Base-by-base conservation (phyloP, 2,888 invertebrate genomes). In the Caenorhabditis parvicauda region DNA sequence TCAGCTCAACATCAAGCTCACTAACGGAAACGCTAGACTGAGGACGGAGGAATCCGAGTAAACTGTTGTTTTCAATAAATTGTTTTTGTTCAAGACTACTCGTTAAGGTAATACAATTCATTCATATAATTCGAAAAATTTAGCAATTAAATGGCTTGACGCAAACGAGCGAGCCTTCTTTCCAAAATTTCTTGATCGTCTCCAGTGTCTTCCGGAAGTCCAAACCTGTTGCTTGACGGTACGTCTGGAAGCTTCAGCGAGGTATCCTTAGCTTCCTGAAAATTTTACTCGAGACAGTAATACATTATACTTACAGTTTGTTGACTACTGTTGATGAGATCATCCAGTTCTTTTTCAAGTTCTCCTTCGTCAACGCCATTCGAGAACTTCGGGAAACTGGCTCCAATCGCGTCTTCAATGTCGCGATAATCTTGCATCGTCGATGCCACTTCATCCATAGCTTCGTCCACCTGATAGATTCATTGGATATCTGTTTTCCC, bases 11-110 rank as follows among this genome's bases (percentile, higher is more conserved):
- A 90, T 98, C 82, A 88, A 92, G 76, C 88, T 98, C 49, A 98
- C 96, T 65, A 99, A 99, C 85, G 90, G 91, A 49, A 89, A 92
- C 79, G 95, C 96, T 72, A 89, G 96, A 77, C 87, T 99, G 76
- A 89, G 96, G 80, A 92, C 92, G 80, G 96, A 98, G 86, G 98
- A 99, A 86, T 92, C 92, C 84, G 95, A 96, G 88, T 96, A 93
- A 89, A 75, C 59, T 67, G 65, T 74, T 75, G 63, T 73, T 68
- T 61, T 64, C 52, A 57, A 59, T 69, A 67, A 69, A 67, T 60
- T 65, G 64, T 72, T 64, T 61, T 62, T 37, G 6, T 41, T 6
- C 22, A 49, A 50, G 22, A 17, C 35, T 45, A 21, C 12, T 51
- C 22, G 25, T 39, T 6, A 25, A 27, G 19, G 39, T 39, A 25